phyloP scores from a whole-genome alignment of 2,888 invertebrate genomes.

The Philopedon plagiatum region DNA sequence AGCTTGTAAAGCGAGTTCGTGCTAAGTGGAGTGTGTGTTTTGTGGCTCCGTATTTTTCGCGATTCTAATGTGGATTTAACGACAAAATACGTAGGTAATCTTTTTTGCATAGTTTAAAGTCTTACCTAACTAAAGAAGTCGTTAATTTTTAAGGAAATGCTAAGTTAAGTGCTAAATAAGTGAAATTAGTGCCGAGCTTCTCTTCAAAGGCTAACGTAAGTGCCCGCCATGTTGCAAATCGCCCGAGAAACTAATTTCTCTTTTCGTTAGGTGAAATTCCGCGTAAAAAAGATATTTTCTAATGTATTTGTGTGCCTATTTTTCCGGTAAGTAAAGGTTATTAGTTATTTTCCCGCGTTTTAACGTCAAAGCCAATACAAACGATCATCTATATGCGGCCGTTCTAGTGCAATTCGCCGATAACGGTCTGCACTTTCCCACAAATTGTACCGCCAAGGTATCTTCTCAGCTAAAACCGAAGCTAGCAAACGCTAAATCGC shows the following conservation, averaged over 20 bases:
- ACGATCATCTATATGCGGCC: constrained; percentile 64
- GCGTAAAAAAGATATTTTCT: constrained; percentile 57
- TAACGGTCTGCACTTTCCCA: constrained; percentile 44
- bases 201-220: constrained; percentile 66
- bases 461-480: constrained; percentile 20
- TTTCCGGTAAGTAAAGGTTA: constrained; percentile 68
- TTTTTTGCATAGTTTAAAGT: constrained; percentile 49
- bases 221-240: constrained; percentile 81
- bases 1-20: constrained; percentile 68
- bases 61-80: constrained; percentile 69
- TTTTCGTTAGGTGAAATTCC: constrained; percentile 53
- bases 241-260: constrained; percentile 65
- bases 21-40: constrained; percentile 70
- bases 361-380: constrained; percentile 65
- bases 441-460: constrained; percentile 42
- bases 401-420: constrained; percentile 55
- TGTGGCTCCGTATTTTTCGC: constrained; percentile 69
- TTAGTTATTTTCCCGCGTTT: constrained; percentile 70
- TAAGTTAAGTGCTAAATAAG: constrained; percentile 52
- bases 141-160: constrained; percentile 41
- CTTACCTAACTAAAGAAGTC: constrained; percentile 26
- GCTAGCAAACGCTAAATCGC: constrained; percentile 6
- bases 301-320: constrained; percentile 68
- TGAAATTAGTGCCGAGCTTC: constrained; percentile 65
- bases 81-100: constrained; percentile 69